Evolutionary conservation across 35 echinoderm and acorn worm species (phyloP).

Genomic region (Ptychodera flava): DNA sequence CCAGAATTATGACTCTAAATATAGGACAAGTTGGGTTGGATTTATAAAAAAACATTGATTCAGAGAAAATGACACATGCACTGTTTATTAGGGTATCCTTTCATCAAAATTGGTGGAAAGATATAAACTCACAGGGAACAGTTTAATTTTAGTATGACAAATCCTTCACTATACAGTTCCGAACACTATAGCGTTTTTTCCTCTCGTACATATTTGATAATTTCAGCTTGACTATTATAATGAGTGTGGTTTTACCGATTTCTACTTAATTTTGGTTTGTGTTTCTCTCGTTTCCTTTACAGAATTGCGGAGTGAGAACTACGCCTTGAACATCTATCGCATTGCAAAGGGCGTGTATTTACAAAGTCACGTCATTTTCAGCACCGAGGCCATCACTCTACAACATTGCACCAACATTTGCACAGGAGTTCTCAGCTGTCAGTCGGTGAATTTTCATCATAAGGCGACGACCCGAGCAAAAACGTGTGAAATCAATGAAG

Average conservation of each 20-base stretch:
- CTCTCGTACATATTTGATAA: background rate
- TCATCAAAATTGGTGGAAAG: no score
- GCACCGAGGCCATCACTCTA: background rate
- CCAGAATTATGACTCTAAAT: no score
- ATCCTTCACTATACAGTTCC: background rate
- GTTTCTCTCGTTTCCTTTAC: background rate
- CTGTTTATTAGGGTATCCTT: no score
- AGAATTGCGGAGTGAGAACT: background rate
- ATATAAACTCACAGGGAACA: background rate
- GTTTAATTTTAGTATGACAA: background rate
- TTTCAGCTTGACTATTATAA: no score
- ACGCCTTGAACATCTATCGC: background rate
- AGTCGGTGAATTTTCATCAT: background rate
- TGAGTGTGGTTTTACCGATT: background rate
- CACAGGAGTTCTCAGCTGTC: background rate
- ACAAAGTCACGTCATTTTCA: background rate
- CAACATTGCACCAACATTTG: background rate
- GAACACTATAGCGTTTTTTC: background rate
- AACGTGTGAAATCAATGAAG: background rate
- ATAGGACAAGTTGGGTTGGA: no score
- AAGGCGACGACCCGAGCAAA: background rate
- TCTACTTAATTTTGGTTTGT: background rate
- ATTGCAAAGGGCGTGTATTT: background rate
- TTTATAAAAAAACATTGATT: no score
- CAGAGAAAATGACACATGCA: no score